Conservation (phyloP, 2,797 vertebrate genomes). For the Lacerta bilineata region DNA sequence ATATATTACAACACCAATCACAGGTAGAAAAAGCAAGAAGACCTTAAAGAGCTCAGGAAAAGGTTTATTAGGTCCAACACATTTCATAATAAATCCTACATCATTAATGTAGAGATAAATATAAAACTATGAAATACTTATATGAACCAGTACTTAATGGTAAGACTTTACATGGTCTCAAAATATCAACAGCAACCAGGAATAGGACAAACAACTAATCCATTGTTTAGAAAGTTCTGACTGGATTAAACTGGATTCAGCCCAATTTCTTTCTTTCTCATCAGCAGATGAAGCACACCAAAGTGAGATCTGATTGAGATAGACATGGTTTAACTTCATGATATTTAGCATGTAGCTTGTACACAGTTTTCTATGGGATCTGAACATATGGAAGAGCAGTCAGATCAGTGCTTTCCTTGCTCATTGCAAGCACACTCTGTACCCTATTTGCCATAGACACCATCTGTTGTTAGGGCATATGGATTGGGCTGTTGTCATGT, state of each 20-base stretch:
- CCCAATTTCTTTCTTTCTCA: background rate
- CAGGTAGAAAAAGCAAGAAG: background rate
- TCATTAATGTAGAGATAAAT: background rate
- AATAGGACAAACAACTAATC: background rate
- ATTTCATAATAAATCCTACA: background rate
- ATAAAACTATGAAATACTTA: background rate
- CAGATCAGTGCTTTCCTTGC: background rate
- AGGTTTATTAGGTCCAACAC: background rate
- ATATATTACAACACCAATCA: background rate
- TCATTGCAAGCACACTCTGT: conserved; percentile 1
- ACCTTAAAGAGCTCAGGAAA: background rate
- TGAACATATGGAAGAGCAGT: conserved; percentile 34
- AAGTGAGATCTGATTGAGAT: background rate
- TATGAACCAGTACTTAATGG: background rate
- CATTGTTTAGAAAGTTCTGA: background rate
- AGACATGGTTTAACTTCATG: background rate
- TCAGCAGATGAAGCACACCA: background rate
- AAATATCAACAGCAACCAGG: background rate
- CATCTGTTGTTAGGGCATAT: background rate
- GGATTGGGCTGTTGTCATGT: background rate
- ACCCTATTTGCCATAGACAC: conserved; percentile 13
- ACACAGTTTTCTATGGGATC: background rate
- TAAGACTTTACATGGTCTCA: background rate
- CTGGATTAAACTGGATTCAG: background rate
- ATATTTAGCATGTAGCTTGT: background rate